These are phyloP conservation scores for Coenonympha arcania DNA, from an alignment of 2,888 invertebrate species.

Conservation along the genomic window DNA sequence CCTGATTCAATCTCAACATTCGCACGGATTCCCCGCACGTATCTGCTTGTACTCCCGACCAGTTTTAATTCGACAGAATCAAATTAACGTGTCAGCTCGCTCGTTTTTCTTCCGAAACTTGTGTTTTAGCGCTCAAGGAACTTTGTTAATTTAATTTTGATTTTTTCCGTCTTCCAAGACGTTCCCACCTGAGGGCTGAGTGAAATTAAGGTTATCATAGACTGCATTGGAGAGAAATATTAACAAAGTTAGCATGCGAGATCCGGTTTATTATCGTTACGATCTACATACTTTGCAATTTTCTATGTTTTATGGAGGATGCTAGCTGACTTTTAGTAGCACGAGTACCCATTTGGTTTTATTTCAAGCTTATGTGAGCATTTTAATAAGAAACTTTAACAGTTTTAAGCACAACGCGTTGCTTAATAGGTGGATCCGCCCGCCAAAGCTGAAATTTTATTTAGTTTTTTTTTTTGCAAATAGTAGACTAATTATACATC, in stretches of 20 bases:
- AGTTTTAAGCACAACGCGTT: too few relatives aligned
- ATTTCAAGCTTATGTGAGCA: neutral
- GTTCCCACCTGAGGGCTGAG: constrained; percentile 47
- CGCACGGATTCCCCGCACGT: constrained; percentile 51
- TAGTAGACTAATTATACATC: too few relatives aligned
- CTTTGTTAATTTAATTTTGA: constrained; percentile 72
- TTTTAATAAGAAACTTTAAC: neutral
- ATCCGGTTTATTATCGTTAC: constrained; percentile 17
- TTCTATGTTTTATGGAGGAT: neutral
- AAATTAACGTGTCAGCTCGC: constrained; percentile 67
- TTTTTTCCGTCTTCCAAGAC: constrained; percentile 43
- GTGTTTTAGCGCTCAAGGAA: constrained; percentile 66
- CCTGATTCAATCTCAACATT: constrained; percentile 40
- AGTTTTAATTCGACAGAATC: constrained; percentile 65
- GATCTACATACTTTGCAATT: constrained; percentile 10
- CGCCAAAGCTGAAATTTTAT: too few relatives aligned
- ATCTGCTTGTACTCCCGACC: constrained; percentile 52
- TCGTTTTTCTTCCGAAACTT: constrained; percentile 71
- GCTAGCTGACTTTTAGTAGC: neutral
- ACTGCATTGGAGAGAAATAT: constrained; percentile 40
- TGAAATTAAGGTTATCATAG: constrained; percentile 46
- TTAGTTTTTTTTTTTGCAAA: too few relatives aligned
- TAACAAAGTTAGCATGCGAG: constrained; percentile 32
- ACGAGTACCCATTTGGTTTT: neutral
- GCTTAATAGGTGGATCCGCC: too few relatives aligned